Conservation (phyloP, 2,888 invertebrate genomes). For the Lasioglossum zephyrum region DNA sequence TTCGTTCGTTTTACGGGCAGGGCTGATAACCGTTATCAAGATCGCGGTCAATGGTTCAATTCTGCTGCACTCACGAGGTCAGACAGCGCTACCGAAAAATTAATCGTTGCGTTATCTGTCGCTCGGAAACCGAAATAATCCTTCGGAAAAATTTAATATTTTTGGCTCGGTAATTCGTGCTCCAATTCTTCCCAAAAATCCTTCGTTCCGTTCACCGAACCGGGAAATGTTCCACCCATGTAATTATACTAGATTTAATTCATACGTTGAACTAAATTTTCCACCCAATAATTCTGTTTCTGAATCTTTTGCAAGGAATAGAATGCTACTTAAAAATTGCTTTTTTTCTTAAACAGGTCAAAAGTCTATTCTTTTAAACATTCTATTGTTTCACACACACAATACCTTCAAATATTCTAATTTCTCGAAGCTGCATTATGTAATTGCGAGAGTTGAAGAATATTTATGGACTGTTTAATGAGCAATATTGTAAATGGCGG, state of each 20-base stretch:
- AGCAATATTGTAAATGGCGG: background rate
- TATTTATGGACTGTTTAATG: background rate
- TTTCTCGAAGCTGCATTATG: too few species aligned
- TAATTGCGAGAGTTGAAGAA: background rate
- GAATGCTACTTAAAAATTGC: too few species aligned
- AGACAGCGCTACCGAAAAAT: background rate
- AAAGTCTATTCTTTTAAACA: too few species aligned
- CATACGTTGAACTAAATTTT: too few species aligned
- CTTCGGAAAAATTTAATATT: background rate
- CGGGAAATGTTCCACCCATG: background rate
- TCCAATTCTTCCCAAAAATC: background rate
- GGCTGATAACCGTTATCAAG: constrained; percentile 13
- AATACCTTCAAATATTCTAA: background rate
- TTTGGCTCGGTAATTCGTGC: background rate
- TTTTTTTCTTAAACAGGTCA: too few species aligned
- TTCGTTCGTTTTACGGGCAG: background rate
- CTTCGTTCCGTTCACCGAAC: background rate
- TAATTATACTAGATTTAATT: too few species aligned
- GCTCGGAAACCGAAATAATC: background rate
- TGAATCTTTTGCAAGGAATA: too few species aligned
- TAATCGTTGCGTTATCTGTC: background rate
- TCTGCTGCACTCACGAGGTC: background rate
- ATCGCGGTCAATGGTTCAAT: constrained; percentile 7
- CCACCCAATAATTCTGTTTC: too few species aligned
- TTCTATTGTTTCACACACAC: too few species aligned